phyloP scores from a whole-genome alignment of 1,140 invertebrate species.

The Vanessa atalanta region DNA sequence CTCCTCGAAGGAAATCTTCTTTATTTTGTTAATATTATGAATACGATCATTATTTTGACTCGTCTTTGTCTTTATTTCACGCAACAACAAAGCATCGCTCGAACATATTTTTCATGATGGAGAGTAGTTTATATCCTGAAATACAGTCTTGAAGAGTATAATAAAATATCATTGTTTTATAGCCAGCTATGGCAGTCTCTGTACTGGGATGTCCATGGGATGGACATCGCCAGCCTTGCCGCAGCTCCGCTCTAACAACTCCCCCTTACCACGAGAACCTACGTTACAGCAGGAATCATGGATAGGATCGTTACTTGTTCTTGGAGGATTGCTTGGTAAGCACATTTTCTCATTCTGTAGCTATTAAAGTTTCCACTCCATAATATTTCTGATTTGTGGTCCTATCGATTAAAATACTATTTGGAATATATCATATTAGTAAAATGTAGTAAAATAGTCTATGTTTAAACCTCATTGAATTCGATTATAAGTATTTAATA shows the following conservation, averaged over 20 bases:
- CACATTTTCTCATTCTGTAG: constrained; percentile 2
- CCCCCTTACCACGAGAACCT: constrained; percentile 78
- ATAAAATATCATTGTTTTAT: constrained; percentile 17
- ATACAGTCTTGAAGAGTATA: neutral
- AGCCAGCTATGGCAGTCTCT: constrained; percentile 86
- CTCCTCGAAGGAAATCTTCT: no score
- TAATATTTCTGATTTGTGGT: no score
- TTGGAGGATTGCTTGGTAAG: constrained; percentile 88
- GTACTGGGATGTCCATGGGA: constrained; percentile 85
- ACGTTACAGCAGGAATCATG: constrained; percentile 85
- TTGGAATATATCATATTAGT: no score
- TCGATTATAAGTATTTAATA: no score
- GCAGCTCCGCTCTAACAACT: constrained; percentile 81
- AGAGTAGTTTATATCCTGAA: neutral
- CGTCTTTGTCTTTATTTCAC: no score
- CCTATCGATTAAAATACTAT: no score
- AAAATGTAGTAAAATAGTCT: no score
- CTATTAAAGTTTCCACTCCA: neutral
- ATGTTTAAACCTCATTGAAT: no score
- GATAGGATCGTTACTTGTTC: constrained; percentile 90
- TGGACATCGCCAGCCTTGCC: constrained; percentile 89
- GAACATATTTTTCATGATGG: no score
- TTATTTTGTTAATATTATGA: no score
- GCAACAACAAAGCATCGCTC: no score
- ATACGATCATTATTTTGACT: no score